Conservation (phyloP, 2,888 invertebrate species). For the Meta bourneti region DNA sequence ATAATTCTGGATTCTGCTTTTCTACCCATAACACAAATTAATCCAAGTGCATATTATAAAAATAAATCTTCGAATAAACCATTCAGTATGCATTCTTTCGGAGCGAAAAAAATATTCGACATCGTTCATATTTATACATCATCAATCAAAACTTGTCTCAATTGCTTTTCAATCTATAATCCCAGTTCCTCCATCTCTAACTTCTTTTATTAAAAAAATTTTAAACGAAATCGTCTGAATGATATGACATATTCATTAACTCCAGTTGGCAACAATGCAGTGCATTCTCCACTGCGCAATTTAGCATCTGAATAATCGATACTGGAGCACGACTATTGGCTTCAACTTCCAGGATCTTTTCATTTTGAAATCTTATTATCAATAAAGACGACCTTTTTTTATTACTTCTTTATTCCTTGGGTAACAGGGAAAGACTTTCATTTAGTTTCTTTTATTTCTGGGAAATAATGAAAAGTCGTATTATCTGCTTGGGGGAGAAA, state of each 20-base stretch:
- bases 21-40: too few species aligned
- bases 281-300: background rate
- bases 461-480: background rate
- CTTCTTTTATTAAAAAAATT: background rate
- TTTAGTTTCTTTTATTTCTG: background rate
- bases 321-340: background rate
- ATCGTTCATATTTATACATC: background rate
- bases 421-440: background rate
- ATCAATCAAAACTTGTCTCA: background rate
- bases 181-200: background rate
- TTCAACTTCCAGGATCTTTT: background rate
- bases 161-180: background rate
- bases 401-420: background rate
- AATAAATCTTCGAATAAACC: background rate
- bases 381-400: background rate
- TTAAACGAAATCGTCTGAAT: background rate
- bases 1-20: too few species aligned
- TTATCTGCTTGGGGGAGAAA: background rate
- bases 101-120: background rate
- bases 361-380: constrained; percentile 1
- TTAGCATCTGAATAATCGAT: background rate
- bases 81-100: background rate
- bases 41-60: too few species aligned
- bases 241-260: constrained; percentile 17
- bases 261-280: background rate